Base-by-base conservation (phyloP, 92 coral and sea anemone species). In the Epizoanthus scotinus region DNA sequence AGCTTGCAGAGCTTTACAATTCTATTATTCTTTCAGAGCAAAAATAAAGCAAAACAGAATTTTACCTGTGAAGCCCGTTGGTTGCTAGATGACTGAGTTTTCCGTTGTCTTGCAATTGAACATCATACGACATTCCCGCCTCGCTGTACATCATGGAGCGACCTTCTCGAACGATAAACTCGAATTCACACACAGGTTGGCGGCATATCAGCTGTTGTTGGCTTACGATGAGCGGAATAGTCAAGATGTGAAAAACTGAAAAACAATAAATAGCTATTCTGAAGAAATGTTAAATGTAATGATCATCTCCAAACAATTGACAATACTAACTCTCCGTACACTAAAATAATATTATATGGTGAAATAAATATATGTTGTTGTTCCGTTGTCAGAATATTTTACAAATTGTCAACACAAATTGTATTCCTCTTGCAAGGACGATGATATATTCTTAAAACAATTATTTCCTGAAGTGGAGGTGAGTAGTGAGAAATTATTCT, bases 111-210 rank as follows among this genome's bases (percentile, higher is more conserved):
- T 49, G 50, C 42, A 77, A 24, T 27, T 57, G 28, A 12, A 85
- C 88, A 28, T 38, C 78, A 31, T 67, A 78, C 0, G 88, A 78
- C n/a, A 0, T 8, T 25, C 47, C 40, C 14, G 26, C 69, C n/a
- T 55, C 71, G 5, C 22, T n/a, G 71, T 64, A 85, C 73, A 63
- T 85, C 89, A 85, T 79, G 17, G 81, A 57, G n/a, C 84, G 89
- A 15, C 84, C 44, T 52, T 85, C 85, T n/a, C 89, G 84, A 52
- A 85, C 70, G 44, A 79, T 53, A 36, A 85, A 85, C 20, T 53
- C 29, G 62, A 78, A 85, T 24, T 70, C 79, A 38, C 89, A 85
- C 19, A 79, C 20, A 3, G 67, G 27, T 5, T 40, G 14, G 28
- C 44, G 38, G 53, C 89, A 85, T 19, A 2, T 65, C 42, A 25